Base-by-base conservation (phyloP, 2,113 vertebrate genomes). In the Bos taurus region DNA sequence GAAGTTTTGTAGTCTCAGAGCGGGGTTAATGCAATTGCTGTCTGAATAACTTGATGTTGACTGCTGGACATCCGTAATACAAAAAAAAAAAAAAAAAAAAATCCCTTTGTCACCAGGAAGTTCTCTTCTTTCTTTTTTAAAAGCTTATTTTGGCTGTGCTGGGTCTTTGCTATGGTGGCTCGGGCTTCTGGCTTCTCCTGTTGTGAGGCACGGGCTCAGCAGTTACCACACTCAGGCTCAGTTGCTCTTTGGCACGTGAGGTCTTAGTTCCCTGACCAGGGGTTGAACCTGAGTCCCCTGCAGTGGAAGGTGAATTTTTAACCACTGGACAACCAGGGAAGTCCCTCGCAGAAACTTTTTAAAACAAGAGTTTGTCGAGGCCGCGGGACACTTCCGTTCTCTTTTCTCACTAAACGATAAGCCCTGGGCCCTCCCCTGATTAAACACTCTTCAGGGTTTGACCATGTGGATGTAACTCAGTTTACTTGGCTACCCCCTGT, bases 151-250 rank as follows among this genome's bases (percentile, higher is more conserved):
- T 13, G n/a, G 10, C 67, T 21, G 64, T 19, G 9, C 64, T 36
- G n/a, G n/a, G 64, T 21, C 64, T 36, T 19, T 3, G 64, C 16
- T 6, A 10, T 23, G 19, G 9, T 2, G n/a, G 67, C 67, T 6
- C 0, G 4, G 33, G 17, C 64, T 21, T 8, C 5, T 62, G 33
- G 17, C 64, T 21, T 8, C 5, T 62, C 60, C n/a, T 36, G n/a
- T 21, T 71, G 33, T 4, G 8, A 36, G 0, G 4, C 8, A 2
- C 4, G 64, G 67, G 9, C 67, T 40, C n/a, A 11, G 64, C 16
- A 2, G 2, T 36, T 11, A 17, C 17, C 64, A 6, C 1, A 0
- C n/a, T 10, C n/a, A 11, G 64, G n/a, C 64, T 36, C 8, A 3
- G n/a, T 6, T 71, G 19, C n/a, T 40, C n/a, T 74, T 9, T 23